Evolutionary conservation across 2,797 vertebrate species (phyloP), one percentile per base, ranked within the genome.

Genomic region (Phataginus tetradactyla): DNA sequence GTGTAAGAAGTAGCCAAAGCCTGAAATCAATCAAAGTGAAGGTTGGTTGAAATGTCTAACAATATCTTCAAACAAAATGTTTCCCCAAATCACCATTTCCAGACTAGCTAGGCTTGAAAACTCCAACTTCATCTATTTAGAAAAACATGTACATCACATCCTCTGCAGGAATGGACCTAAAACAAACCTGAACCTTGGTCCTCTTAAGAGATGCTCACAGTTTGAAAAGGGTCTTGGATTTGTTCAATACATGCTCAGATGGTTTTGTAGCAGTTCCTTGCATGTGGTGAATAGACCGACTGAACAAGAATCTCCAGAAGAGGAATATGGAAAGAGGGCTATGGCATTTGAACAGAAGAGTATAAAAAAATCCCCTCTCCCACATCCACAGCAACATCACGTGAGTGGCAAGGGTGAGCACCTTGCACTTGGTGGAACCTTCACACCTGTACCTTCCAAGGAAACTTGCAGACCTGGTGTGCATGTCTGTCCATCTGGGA

Each of bases 11-110:
- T 32, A 79, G 0, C 53, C 27, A 72, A 88, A 45, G 20, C 63
- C 69, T 69, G 42, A 86, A 94, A 81, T 27, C 29, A 92, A 81
- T 91, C 49, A 87, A 64, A 69, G 3, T 17, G 29, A 88, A 94
- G 27, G 37, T 7, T 21, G 21, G 37, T 78, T 63, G 49, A 89
- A 79, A 85, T 21, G 68, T 91, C 14, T 75, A 88, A 80, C 80
- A 37, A 83, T 66, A 79, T 78, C 25, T 87, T 90, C 51, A 77
- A 85, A 66, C 13, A 81, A 55, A 96, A 69, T 37, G 4, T 75
- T 84, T 45, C 27, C 12, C 39, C 86, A 77, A 91, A 37, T 66
- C 66, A 55, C n/a, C 13, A 20, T 90, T 88, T 95, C 21, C 9
- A 75, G 64, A 64, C 11, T 53, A 74, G 53, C 32, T 49, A 78